A percentile compares a stretch with the other conserved stretches of the same genome.
Evolutionary conservation across 2,113 vertebrate species (phyloP).

Genomic region (Eurypyga helias): DNA sequence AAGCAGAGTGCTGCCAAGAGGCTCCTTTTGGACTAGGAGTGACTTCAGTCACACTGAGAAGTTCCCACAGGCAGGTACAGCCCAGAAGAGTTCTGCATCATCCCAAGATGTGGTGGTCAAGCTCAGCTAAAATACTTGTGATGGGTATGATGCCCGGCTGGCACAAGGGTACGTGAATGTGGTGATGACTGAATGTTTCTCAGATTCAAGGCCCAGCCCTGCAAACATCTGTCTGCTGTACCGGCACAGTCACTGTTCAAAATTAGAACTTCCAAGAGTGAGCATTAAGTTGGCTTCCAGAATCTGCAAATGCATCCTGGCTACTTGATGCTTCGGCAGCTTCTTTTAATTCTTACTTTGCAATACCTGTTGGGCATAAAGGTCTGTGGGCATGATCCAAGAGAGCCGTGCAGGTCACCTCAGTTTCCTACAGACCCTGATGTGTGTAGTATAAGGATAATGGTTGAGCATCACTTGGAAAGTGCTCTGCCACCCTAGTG

Average conservation of each 20-base stretch:
- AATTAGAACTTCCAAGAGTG: not conserved
- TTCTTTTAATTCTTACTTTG: not conserved
- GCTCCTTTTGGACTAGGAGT: not conserved
- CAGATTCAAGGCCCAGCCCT: not conserved
- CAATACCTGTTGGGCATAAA: not conserved
- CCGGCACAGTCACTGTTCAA: not conserved
- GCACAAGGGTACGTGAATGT: not conserved
- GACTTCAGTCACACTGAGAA: not conserved
- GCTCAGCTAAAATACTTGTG: not conserved
- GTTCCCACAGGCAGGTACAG: not conserved
- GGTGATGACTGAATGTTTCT: not conserved
- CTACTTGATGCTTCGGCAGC: not conserved
- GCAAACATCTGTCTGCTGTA: not conserved
- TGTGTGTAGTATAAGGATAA: accelerated
- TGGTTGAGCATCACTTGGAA: not conserved
- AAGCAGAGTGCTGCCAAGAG: slow-evolving; percentile 32
- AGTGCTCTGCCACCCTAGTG: not conserved
- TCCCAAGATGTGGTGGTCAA: not conserved
- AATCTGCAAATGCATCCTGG: not conserved
- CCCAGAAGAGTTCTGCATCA: not conserved
- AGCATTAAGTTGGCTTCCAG: not conserved
- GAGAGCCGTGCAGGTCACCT: not conserved
- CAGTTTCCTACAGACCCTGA: not conserved
- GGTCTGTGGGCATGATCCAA: not conserved
- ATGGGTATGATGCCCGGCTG: not conserved